Evolutionary conservation across 2,888 invertebrate genomes (phyloP), one percentile per base, ranked within the genome.

Genomic region (Himalopsyche tibetana): DNA sequence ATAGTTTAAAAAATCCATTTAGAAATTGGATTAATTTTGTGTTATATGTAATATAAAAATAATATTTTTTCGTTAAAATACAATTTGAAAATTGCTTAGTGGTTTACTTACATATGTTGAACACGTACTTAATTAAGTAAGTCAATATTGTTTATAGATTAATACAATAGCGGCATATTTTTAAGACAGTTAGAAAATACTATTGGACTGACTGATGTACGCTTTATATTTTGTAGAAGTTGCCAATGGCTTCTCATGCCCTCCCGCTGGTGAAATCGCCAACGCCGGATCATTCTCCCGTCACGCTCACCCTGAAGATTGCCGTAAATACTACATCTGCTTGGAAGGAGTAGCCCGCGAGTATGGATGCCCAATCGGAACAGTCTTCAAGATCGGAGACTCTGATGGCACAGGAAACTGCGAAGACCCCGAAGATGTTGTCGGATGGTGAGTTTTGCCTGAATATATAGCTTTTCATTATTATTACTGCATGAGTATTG

Each of bases 301-400:
- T 91, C 98, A 98, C 93, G 97, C 98, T 87, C 98, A 98, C 92
- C 98, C 98, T 56, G 97, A 98, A 89, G 97, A 97, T 92, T 98
- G 97, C 94, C 96, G 98, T 90, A 98, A 98, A 92, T 98, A 98
- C 93, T 98, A 97, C 94, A 98, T 98, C 92, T 98, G 98, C 91
- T 92, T 98, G 89, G 98, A 98, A 92, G 97, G 97, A 89, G 96
- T 95, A 87, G 97, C 98, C 89, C 95, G 98, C 89, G 98, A 98
- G 92, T 98, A 98, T 92, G 98, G 98, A 89, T 98, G 98, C 94
- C 98, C 98, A 90, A 97, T 98, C 91, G 98, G 98, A 86, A 98
- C 98, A 86, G 98, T 98, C 84, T 98, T 98, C 96, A 97, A 98
- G 92, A 98, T 98, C 92, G 98, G 98, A 87, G 97, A 97, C 90